A percentile compares a stretch with the other conserved stretches of the same genome.
Conservation (phyloP, 2,888 invertebrate genomes). For the Parnassius mnemosyne region DNA sequence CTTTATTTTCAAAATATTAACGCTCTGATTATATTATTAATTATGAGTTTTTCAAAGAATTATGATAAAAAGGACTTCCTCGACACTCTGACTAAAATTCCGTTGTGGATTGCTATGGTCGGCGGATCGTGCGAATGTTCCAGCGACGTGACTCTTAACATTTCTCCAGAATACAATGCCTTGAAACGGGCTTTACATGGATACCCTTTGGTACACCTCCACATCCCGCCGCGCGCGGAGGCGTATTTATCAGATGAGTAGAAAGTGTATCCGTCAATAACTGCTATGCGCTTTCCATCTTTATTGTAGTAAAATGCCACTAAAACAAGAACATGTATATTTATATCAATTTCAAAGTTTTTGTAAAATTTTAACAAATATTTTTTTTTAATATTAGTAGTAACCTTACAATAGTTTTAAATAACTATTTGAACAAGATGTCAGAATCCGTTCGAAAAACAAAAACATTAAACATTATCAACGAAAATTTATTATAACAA, state of each 20-base stretch:
- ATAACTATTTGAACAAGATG: too few relatives aligned
- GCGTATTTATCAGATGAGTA: slow-evolving; percentile 36
- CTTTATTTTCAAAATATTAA: not conserved
- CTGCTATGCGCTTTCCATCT: slow-evolving; percentile 44
- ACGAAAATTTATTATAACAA: too few relatives aligned
- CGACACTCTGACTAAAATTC: slow-evolving; percentile 31
- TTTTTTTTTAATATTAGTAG: too few relatives aligned
- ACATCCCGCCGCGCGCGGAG: slow-evolving; percentile 36
- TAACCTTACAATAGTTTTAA: too few relatives aligned
- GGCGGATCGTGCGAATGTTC: slow-evolving; percentile 44
- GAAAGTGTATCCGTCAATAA: slow-evolving; percentile 45
- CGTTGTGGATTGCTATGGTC: slow-evolving; percentile 33
- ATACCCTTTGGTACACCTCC: slow-evolving; percentile 50
- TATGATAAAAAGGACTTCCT: not conserved
- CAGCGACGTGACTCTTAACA: slow-evolving; percentile 37
- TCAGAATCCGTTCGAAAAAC: too few relatives aligned
- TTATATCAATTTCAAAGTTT: not conserved
- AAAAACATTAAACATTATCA: too few relatives aligned
- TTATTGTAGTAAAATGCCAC: slow-evolving; percentile 41
- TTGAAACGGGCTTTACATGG: slow-evolving; percentile 52
- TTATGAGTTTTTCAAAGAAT: too few relatives aligned
- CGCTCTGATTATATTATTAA: too few relatives aligned
- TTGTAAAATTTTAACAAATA: too few relatives aligned
- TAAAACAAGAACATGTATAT: slow-evolving; percentile 32
- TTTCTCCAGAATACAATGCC: slow-evolving; percentile 35